Evolutionary conservation across 1,140 invertebrate genomes (phyloP).

Genomic region (Lordiphosa clarofinis): DNA sequence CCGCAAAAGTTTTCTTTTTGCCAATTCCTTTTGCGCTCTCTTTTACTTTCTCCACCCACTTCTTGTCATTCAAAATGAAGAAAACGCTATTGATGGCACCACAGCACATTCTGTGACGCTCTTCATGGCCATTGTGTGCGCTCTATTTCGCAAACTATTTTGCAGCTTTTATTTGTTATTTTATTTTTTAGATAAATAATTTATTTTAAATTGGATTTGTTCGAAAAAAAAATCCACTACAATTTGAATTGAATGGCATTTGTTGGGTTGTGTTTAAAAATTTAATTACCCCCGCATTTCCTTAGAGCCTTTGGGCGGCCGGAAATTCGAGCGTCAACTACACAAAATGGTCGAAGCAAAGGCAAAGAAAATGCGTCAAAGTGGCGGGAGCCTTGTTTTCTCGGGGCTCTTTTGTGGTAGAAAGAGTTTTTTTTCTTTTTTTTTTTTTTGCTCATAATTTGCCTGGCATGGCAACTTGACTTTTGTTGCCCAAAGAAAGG

Average conservation of each 20-base stretch:
- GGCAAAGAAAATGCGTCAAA: conserved; percentile 44
- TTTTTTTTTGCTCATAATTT: conserved; percentile 64
- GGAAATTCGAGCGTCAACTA: conserved; percentile 66
- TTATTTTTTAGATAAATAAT: conserved; percentile 22
- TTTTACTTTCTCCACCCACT: neutral
- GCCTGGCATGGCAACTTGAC: conserved; percentile 67
- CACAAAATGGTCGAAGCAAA: conserved; percentile 36
- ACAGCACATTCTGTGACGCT: conserved; percentile 6
- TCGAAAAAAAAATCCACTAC: conserved; percentile 14
- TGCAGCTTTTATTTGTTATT: neutral
- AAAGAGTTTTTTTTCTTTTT: conserved; percentile 62
- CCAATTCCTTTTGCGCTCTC: conserved; percentile 8
- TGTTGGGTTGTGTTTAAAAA: conserved; percentile 49
- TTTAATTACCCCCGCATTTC: conserved; percentile 67
- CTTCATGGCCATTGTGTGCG: conserved; percentile 16
- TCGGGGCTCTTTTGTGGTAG: conserved; percentile 18
- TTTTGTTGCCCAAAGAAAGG: conserved; percentile 46
- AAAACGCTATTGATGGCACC: conserved; percentile 29
- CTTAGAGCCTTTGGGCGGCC: conserved; percentile 31
- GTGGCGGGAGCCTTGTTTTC: conserved; percentile 40
- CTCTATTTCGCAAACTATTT: conserved; percentile 25
- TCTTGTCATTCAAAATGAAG: no score
- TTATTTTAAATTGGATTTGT: conserved; percentile 56
- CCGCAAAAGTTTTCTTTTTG: conserved; percentile 40
- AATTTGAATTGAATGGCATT: conserved; percentile 59